phyloP scores from a whole-genome alignment of 2,888 invertebrate genomes.

The Prosapia bicincta region DNA sequence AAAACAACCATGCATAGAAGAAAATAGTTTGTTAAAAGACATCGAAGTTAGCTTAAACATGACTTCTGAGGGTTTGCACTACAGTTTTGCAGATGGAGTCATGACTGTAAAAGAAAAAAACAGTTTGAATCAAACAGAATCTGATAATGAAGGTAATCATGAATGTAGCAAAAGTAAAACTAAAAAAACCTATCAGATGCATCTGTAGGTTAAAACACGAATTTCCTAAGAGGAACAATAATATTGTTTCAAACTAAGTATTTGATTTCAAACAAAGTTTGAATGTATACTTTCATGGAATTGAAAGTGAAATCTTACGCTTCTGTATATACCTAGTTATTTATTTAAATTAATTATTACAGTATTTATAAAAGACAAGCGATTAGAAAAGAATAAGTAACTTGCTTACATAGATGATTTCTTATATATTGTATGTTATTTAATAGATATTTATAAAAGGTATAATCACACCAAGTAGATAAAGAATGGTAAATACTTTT shows the following conservation, averaged over 20 bases:
- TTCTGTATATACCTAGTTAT: neutral
- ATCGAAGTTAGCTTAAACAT: slow-evolving; percentile 36
- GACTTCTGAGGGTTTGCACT: neutral
- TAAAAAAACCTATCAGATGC: neutral
- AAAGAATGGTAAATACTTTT: neutral
- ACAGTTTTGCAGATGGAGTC: neutral
- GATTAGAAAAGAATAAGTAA: neutral
- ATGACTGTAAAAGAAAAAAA: neutral
- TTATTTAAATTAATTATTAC: neutral
- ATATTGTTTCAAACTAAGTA: neutral
- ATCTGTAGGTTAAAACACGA: neutral
- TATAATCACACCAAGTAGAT: neutral
- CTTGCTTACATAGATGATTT: neutral
- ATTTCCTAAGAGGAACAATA: neutral
- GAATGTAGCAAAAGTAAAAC: neutral
- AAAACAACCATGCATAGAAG: slow-evolving; percentile 30
- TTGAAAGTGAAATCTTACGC: neutral
- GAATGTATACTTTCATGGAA: neutral
- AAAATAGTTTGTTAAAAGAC: slow-evolving; percentile 36
- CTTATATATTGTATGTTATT: neutral
- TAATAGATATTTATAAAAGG: neutral
- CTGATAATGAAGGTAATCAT: neutral
- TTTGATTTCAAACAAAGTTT: neutral
- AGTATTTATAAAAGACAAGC: neutral
- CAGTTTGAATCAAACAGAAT: neutral